Conservation (phyloP, 2,113 vertebrate species). For the Sorex araneus region DNA sequence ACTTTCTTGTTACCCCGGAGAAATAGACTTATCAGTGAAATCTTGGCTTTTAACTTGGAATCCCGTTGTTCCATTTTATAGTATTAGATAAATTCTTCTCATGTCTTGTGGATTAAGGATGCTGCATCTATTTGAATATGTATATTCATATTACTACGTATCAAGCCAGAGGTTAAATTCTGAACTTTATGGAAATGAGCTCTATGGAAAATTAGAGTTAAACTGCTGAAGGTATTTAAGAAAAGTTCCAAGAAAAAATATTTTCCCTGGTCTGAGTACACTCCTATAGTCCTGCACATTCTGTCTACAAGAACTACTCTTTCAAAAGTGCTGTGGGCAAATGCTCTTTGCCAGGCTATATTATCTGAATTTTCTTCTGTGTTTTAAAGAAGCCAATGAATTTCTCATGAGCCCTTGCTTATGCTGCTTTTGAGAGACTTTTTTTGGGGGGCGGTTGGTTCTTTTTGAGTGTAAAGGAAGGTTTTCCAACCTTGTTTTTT, state of each 20-base stretch:
- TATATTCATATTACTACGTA: rapidly evolving
- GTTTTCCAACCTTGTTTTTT: rapidly evolving
- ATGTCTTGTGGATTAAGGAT: neutral
- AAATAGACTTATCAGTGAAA: neutral
- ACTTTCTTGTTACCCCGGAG: neutral
- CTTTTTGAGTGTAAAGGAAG: neutral
- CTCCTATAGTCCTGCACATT: neutral
- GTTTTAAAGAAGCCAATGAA: neutral
- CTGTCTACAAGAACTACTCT: neutral
- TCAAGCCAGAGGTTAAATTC: neutral
- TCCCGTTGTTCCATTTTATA: neutral
- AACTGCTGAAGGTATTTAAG: neutral
- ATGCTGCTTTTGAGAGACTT: too few species aligned
- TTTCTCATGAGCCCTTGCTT: neutral
- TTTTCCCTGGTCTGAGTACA: neutral
- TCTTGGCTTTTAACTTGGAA: slow-evolving; percentile 35
- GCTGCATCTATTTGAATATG: neutral
- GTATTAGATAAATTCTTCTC: rapidly evolving
- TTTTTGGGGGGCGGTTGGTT: neutral
- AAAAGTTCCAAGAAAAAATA: rapidly evolving
- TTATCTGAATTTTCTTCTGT: neutral
- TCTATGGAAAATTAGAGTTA: neutral
- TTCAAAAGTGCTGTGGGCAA: neutral
- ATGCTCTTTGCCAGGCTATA: neutral
- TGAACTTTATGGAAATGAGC: neutral